Base-by-base conservation (phyloP, 2,797 vertebrate species). In the Avahi laniger region DNA sequence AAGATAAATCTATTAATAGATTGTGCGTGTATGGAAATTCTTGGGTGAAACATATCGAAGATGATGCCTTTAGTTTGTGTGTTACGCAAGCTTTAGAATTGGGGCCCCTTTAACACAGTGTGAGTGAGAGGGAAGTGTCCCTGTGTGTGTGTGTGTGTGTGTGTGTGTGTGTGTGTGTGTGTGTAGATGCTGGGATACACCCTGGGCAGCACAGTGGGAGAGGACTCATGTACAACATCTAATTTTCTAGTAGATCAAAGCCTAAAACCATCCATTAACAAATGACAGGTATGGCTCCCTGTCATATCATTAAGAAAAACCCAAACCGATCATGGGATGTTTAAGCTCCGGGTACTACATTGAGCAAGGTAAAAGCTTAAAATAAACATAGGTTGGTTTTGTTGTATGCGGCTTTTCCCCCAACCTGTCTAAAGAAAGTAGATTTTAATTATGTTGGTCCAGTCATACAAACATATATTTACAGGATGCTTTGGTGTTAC, bases 231-330 rank as follows among this genome's bases (percentile, higher is more conserved):
- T 5, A 57, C 38, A 97, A 63, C 94, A 76, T 95, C 83, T 96
- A 94, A 97, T 97, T 96, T 93, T 94, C 80, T 81, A 81, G 78
- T 50, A 94, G 73, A 91, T 97, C 70, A 97, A 97, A 95, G 93
- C 38, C 82, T 84, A 73, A 85, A 96, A 89, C 94, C 35, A 83
- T 50, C 75, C 76, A 87, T 97, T 96, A 96, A 52, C 20, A 22
- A 93, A 82, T 79, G 63, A 24, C 67, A 82, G 84, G 48, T 87
- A 28, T 94, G 79, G 61, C 79, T 97, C 95, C 91, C 86, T 96
- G 81, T 89, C 83, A 65, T 79, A 67, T 96, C 83, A 97, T 97
- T 96, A 93, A 97, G 95, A 83, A 93, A 94, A 89, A 59, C 30
- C 33, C 33, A 88, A 90, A 82, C 82, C 12, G 69, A 59, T 48